A percentile compares a stretch with the other conserved stretches of the same genome.
phyloP scores from a whole-genome alignment of 2,113 vertebrate genomes.

The Lynx canadensis region DNA sequence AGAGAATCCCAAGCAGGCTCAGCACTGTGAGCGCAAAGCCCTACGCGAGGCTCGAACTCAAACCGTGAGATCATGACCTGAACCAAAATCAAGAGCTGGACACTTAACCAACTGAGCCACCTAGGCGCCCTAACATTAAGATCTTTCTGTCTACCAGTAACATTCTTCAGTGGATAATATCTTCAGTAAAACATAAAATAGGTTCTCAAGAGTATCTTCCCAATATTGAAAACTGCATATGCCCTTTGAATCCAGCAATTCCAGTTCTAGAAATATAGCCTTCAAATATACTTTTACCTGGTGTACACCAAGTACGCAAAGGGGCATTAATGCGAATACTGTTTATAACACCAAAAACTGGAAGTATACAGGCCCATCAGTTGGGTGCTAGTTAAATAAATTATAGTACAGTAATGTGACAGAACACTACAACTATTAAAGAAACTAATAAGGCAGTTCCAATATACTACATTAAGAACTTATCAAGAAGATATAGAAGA shows the following conservation, averaged over 20 bases:
- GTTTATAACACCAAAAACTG: constrained; percentile 27
- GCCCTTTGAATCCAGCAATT: constrained; percentile 12
- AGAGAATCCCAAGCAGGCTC: too few species aligned
- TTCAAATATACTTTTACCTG: background rate
- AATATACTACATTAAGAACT: background rate
- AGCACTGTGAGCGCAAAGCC: too few species aligned
- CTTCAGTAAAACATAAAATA: constrained; percentile 1
- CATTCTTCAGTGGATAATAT: constrained; percentile 1
- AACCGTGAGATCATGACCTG: too few species aligned
- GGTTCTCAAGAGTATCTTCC: constrained; percentile 17
- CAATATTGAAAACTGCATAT: background rate
- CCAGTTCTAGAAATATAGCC: constrained; percentile 39
- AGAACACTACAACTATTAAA: background rate
- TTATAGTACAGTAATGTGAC: background rate
- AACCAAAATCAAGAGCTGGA: too few species aligned
- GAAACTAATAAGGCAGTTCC: constrained; percentile 13
- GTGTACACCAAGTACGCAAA: background rate
- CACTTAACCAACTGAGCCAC: too few species aligned
- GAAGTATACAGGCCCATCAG: background rate
- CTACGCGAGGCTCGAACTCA: too few species aligned
- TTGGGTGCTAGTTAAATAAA: background rate
- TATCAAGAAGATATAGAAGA: background rate
- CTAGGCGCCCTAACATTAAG: background rate
- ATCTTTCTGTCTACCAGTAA: background rate
- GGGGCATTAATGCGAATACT: background rate